Evolutionary conservation across 2,797 vertebrate genomes (phyloP), one percentile per base, ranked within the genome.

Genomic region (Peromyscus aztecus): DNA sequence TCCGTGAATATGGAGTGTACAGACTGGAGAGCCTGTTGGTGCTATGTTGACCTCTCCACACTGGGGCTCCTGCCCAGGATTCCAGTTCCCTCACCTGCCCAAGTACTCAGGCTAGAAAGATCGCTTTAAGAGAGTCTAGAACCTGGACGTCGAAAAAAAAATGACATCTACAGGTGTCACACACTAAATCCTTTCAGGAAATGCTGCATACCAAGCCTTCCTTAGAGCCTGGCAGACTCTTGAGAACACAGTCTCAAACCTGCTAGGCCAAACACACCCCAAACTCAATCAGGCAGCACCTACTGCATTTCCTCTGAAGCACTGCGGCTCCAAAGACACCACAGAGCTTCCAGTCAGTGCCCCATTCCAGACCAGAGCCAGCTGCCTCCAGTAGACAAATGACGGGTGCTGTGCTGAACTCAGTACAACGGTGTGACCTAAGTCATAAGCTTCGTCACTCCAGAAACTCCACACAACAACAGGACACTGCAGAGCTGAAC

Each of bases 171-270:
- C 13, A 31, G 43, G 23, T 24, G 1, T 3, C 6, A 27, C 59
- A 52, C 52, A 71, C 40, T 46, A 91, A 77, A 90, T 27, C 82
- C 31, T 73, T 52, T 49, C 11, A 59, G 86, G 40, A 96, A 95
- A 81, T 23, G 55, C 24, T 59, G 27, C 46, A 4, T 31, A 31
- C 6, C 27, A 29, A 63, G 12, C 46, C 21, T 52, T 23, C 43
- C 49, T 37, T 10, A 37, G 29, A 10, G 83, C 34, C n/a, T 40
- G 23, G 12, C n/a, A 73, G 80, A 40, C 78, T 24, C 89, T 27
- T 23, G 43, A 49, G 67, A 89, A 78, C 9, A 63, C 21, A 8
- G 0, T 31, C 37, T 76, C 17, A 76, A 71, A 27, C 43, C 82
- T 24, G 55, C 59, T 43, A 49, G 43, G 23, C 37, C 14, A 37